Evolutionary conservation across 2,113 vertebrate species (phyloP).

Genomic region (Hipposideros armiger): DNA sequence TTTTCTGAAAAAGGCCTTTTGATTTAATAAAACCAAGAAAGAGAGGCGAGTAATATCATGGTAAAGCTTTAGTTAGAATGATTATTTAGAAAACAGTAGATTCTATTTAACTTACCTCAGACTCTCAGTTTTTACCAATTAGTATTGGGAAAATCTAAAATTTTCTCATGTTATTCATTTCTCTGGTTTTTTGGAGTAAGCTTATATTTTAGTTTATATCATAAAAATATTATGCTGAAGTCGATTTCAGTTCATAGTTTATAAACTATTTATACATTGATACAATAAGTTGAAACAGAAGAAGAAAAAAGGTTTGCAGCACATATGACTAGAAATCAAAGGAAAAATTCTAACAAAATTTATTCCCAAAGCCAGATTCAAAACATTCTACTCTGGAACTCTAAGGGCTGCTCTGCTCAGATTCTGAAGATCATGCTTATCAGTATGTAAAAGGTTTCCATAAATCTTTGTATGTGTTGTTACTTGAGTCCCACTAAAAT

Average conservation of each 20-base stretch:
- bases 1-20: conserved; percentile 7
- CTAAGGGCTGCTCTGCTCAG: neutral
- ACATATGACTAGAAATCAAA: conserved; percentile 13
- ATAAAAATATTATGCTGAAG: conserved; percentile 32
- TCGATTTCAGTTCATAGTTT: conserved; percentile 32
- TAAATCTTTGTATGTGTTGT: conserved; percentile 41
- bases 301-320: neutral
- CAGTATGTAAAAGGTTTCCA: conserved; percentile 33
- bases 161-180: neutral
- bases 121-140: neutral
- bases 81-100: neutral
- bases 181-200: conserved; percentile 5
- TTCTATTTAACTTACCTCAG: conserved; percentile 7
- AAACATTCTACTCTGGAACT: conserved; percentile 5
- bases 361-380: conserved; percentile 1
- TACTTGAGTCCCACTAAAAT: conserved; percentile 49
- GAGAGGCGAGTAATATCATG: neutral
- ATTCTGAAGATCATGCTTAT: neutral
- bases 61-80: conserved; percentile 27
- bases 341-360: conserved; percentile 32
- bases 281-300: neutral
- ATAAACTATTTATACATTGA: neutral
- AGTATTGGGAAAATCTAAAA: neutral
- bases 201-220: conserved; percentile 43
- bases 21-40: conserved; percentile 15